Evolutionary conservation across 1,140 invertebrate species (phyloP).

Genomic region (Marisa cornuarietis): DNA sequence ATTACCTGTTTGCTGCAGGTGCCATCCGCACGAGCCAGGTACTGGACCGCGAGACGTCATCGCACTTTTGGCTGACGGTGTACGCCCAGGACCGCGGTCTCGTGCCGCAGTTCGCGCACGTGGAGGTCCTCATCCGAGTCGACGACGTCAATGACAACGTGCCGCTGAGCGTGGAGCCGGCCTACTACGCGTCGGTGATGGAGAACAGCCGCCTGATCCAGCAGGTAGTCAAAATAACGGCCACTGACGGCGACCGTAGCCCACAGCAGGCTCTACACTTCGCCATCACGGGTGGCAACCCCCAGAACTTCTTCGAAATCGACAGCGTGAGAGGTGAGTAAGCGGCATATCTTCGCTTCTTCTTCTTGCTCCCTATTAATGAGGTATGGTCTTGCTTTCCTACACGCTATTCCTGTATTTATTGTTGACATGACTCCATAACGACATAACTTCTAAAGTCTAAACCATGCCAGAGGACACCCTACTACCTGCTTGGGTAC

Average conservation of each 20-base stretch:
- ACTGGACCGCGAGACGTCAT: slow-evolving; percentile 87
- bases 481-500: too few species aligned
- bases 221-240: slow-evolving; percentile 80
- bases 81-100: slow-evolving; percentile 90
- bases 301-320: slow-evolving; percentile 89
- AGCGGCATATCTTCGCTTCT: too few species aligned
- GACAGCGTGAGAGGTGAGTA: slow-evolving; percentile 81
- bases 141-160: slow-evolving; percentile 93
- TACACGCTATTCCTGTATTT: too few species aligned
- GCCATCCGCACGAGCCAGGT: slow-evolving; percentile 82
- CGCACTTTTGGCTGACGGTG: slow-evolving; percentile 92
- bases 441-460: too few species aligned
- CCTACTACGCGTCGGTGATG: slow-evolving; percentile 83
- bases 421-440: too few species aligned
- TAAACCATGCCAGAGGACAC: too few species aligned
- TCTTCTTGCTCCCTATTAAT: too few species aligned
- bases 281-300: slow-evolving; percentile 88
- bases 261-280: slow-evolving; percentile 76
- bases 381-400: too few species aligned
- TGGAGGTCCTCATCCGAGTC: slow-evolving; percentile 84
- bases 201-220: slow-evolving; percentile 81
- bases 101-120: slow-evolving; percentile 78
- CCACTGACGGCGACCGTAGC: slow-evolving; percentile 81
- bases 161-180: slow-evolving; percentile 84
- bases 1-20: slow-evolving; percentile 73